Evolutionary conservation across 2,888 invertebrate genomes (phyloP).

Genomic region (Orgyia antiqua): DNA sequence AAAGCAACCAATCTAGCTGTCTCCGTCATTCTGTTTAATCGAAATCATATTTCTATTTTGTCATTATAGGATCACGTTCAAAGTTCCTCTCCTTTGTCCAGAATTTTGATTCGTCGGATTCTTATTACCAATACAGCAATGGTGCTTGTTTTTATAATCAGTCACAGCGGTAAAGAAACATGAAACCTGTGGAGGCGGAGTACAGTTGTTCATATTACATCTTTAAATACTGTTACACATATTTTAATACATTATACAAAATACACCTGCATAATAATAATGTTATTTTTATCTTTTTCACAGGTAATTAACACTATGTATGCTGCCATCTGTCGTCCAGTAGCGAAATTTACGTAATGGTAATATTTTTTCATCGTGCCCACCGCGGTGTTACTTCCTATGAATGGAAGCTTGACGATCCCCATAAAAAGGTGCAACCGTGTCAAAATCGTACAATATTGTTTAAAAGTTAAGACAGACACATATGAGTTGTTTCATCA

Average conservation of each 20-base stretch:
- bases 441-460: slow-evolving; percentile 71
- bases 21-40: slow-evolving; percentile 67
- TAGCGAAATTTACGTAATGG: slow-evolving; percentile 36
- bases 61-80: slow-evolving; percentile 76
- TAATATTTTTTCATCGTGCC: slow-evolving; percentile 42
- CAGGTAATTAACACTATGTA: slow-evolving; percentile 34
- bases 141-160: slow-evolving; percentile 43
- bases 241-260: slow-evolving; percentile 12
- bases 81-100: slow-evolving; percentile 74
- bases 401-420: slow-evolving; percentile 56
- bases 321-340: slow-evolving; percentile 61
- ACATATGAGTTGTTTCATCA: slow-evolving; percentile 71
- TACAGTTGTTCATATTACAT: slow-evolving; percentile 15
- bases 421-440: slow-evolving; percentile 68
- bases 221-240: slow-evolving; percentile 9
- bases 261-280: slow-evolving; percentile 15
- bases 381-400: slow-evolving; percentile 45
- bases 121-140: slow-evolving; percentile 69
- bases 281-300: slow-evolving; percentile 25
- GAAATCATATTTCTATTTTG: slow-evolving; percentile 79
- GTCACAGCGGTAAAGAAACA: slow-evolving; percentile 50
- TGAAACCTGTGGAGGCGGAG: slow-evolving; percentile 31
- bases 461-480: slow-evolving; percentile 72
- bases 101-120: slow-evolving; percentile 65
- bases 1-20: slow-evolving; percentile 36